These are phyloP conservation scores for Phrynocephalus vlangalii DNA, from an alignment of 2,797 vertebrate genomes.

Conservation along the genomic window DNA sequence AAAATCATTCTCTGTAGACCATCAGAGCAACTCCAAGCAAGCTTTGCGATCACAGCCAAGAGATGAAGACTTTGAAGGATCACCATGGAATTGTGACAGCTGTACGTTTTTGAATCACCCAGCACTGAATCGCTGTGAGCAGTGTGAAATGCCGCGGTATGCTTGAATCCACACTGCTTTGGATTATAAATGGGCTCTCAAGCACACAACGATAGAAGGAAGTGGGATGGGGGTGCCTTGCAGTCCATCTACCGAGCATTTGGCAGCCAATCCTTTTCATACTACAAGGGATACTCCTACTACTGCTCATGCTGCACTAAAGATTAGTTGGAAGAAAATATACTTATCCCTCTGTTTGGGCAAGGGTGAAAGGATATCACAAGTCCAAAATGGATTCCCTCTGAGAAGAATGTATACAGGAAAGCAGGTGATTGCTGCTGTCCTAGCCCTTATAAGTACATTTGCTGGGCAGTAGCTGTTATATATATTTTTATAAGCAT, in stretches of 20 bases:
- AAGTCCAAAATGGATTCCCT: constrained; percentile 75
- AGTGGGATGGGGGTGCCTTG: constrained; percentile 65
- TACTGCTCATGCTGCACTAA: constrained; percentile 70
- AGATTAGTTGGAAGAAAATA: constrained; percentile 48
- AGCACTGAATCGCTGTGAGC: constrained; percentile 98
- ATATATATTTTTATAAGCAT: constrained; percentile 58
- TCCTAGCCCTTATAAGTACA: constrained; percentile 72
- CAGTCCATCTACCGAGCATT: constrained; percentile 69
- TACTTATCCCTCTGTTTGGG: constrained; percentile 62
- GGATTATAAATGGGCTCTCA: constrained; percentile 64
- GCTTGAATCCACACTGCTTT: constrained; percentile 84
- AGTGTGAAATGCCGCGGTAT: constrained; percentile 98
- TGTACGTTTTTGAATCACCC: constrained; percentile 99
- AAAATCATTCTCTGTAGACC: constrained; percentile 72
- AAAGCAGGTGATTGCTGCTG: constrained; percentile 71
- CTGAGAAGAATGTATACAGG: constrained; percentile 78
- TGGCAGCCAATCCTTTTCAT: constrained; percentile 68
- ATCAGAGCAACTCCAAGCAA: constrained; percentile 78
- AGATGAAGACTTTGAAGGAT: constrained; percentile 98
- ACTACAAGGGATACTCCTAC: constrained; percentile 49
- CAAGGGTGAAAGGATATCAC: constrained; percentile 72
- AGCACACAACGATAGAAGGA: constrained; percentile 69
- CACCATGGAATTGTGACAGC: constrained; percentile 98
- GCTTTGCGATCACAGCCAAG: constrained; percentile 81
- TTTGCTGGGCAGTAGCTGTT: constrained; percentile 77